Conservation (phyloP, 30 jellyfish, hydroid and myxozoan genomes). For the Hydra vulgaris region DNA sequence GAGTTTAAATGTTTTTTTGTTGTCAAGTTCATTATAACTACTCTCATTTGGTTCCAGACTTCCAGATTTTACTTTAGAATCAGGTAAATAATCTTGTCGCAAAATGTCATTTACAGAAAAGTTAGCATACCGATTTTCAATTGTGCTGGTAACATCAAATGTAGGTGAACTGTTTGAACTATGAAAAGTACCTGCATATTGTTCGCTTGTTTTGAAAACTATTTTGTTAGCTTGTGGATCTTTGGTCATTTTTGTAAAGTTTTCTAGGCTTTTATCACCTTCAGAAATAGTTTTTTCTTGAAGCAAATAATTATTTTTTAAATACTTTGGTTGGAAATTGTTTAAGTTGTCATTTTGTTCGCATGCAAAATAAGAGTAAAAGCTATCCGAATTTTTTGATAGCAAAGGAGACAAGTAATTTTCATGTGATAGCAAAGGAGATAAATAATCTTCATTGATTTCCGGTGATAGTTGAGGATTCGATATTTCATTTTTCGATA, state of each 20-base stretch:
- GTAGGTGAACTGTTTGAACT: slow-evolving; percentile 11
- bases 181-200: neutral
- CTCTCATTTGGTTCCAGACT: neutral
- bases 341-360: neutral
- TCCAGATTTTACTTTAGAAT: slow-evolving; percentile 14
- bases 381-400: neutral
- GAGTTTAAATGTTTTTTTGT: neutral
- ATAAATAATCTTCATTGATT: too few relatives aligned
- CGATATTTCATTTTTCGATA: too few relatives aligned
- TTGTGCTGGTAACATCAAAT: slow-evolving; percentile 1
- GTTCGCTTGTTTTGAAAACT: neutral
- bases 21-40: neutral
- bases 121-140: slow-evolving; percentile 8
- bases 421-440: too few relatives aligned
- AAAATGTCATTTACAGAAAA: slow-evolving; percentile 32
- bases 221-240: neutral
- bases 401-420: neutral
- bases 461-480: too few relatives aligned
- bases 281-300: neutral
- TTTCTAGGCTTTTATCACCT: neutral
- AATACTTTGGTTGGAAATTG: neutral
- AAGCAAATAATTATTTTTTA: neutral
- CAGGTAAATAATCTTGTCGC: slow-evolving; percentile 28
- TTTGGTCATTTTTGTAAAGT: neutral
- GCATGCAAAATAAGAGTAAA: neutral